Evolutionary conservation across 1,140 invertebrate species (phyloP).

Genomic region (Octopus sinensis): DNA sequence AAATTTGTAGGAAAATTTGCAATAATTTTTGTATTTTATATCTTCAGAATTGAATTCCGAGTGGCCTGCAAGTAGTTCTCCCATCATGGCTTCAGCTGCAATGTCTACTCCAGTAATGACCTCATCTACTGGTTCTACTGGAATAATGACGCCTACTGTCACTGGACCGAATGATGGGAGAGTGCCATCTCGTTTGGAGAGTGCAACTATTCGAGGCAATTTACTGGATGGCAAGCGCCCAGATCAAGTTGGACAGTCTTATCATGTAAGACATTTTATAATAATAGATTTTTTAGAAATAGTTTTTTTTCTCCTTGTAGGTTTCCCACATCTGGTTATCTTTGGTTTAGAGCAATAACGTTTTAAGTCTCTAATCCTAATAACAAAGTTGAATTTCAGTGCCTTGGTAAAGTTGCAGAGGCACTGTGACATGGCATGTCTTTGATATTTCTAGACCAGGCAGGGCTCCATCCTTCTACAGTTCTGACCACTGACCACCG

Average conservation of each 20-base stretch:
- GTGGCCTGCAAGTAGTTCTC: slow-evolving; percentile 24
- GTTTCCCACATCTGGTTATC: not conserved
- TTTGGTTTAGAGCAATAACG: not conserved
- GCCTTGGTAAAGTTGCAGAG: not conserved
- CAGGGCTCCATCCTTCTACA: no score
- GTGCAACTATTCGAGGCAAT: slow-evolving; percentile 19
- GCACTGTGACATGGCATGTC: not conserved
- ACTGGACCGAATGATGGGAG: slow-evolving; percentile 6
- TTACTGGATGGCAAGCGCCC: slow-evolving; percentile 21
- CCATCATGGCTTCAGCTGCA: slow-evolving; percentile 29
- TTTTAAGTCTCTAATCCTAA: not conserved
- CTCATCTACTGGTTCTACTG: slow-evolving; percentile 30
- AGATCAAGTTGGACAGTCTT: slow-evolving; percentile 10
- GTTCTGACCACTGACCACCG: no score
- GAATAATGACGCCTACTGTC: slow-evolving; percentile 6
- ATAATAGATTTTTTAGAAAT: not conserved
- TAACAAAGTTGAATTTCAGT: not conserved
- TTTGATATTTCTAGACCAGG: no score
- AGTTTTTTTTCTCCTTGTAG: not conserved
- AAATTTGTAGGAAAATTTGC: not conserved
- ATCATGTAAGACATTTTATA: not conserved
- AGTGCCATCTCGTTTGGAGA: not conserved
- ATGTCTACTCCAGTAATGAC: slow-evolving; percentile 38
- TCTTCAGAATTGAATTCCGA: slow-evolving; percentile 19
- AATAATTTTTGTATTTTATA: not conserved